phyloP scores from a whole-genome alignment of 2,888 invertebrate species.

The Amphipyra tragopoginis region DNA sequence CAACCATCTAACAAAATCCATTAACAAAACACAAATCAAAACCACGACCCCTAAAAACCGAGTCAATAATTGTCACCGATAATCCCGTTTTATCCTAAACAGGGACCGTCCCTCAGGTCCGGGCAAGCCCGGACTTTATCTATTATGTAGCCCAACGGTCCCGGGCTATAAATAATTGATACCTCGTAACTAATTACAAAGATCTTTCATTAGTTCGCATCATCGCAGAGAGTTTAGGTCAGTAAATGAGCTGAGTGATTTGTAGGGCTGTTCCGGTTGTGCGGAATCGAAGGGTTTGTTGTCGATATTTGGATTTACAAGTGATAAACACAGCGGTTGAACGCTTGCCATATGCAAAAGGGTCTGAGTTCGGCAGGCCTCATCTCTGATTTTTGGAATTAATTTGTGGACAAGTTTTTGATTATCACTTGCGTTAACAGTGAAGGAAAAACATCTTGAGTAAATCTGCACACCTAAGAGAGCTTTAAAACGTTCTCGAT shows the following conservation, averaged over 20 bases:
- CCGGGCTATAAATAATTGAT: constrained; percentile 76
- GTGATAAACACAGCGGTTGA: background rate
- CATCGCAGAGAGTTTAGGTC: constrained; percentile 61
- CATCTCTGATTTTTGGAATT: too few species aligned
- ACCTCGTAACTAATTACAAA: constrained; percentile 74
- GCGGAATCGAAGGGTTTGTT: constrained; percentile 13
- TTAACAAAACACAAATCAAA: constrained; percentile 10
- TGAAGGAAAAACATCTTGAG: too few species aligned
- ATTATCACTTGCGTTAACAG: too few species aligned
- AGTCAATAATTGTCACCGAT: constrained; percentile 54
- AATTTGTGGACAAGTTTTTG: too few species aligned
- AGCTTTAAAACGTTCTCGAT: too few species aligned
- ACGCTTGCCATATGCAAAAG: too few species aligned
- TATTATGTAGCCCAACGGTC: constrained; percentile 57
- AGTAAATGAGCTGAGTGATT: constrained; percentile 60
- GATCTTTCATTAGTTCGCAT: constrained; percentile 71
- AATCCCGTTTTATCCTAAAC: constrained; percentile 54
- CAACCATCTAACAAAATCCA: too few species aligned
- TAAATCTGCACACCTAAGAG: too few species aligned
- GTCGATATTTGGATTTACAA: constrained; percentile 40
- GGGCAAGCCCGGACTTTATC: constrained; percentile 50
- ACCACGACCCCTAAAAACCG: constrained; percentile 28
- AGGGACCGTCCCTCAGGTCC: constrained; percentile 44
- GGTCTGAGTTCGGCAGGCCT: too few species aligned
- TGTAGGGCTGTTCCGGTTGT: constrained; percentile 39